Evolutionary conservation across 2,888 invertebrate genomes (phyloP).

Genomic region (Melipona bicolor): DNA sequence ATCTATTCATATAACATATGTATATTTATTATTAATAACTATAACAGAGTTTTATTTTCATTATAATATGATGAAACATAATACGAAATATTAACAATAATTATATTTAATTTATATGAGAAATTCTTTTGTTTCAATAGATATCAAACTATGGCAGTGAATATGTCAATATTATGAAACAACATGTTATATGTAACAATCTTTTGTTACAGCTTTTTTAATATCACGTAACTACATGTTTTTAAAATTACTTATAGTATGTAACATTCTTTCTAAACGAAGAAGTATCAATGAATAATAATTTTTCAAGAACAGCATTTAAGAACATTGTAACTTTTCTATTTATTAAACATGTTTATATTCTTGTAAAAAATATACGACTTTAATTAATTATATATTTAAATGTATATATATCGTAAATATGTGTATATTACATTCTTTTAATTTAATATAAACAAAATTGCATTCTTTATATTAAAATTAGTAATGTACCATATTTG

Average conservation of each 20-base stretch:
- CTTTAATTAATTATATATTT: conserved; percentile 9
- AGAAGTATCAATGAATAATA: conserved; percentile 24
- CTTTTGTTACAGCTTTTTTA: conserved; percentile 20
- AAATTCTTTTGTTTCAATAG: conserved; percentile 10
- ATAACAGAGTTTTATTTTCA: conserved; percentile 19
- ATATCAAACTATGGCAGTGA: conserved; percentile 58
- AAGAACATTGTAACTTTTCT: conserved; percentile 16
- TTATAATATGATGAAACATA: conserved; percentile 4
- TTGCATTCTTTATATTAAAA: conserved; percentile 13
- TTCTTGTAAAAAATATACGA: conserved; percentile 13
- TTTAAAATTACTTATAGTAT: conserved; percentile 43
- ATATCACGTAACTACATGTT: conserved; percentile 35
- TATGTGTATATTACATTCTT: conserved; percentile 2
- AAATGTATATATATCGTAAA: not conserved
- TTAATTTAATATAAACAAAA: conserved; percentile 5
- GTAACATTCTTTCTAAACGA: conserved; percentile 29
- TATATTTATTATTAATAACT: conserved; percentile 5
- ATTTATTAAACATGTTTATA: conserved; percentile 6
- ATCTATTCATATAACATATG: conserved; percentile 12
- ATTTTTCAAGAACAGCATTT: conserved; percentile 11
- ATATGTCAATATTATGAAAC: conserved; percentile 56
- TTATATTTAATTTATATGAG: conserved; percentile 9
- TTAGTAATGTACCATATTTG: conserved; percentile 39
- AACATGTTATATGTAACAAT: conserved; percentile 21
- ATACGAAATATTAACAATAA: conserved; percentile 9